Base-by-base conservation (phyloP, 2,113 vertebrate genomes). In the Budorcas taxicolor region DNA sequence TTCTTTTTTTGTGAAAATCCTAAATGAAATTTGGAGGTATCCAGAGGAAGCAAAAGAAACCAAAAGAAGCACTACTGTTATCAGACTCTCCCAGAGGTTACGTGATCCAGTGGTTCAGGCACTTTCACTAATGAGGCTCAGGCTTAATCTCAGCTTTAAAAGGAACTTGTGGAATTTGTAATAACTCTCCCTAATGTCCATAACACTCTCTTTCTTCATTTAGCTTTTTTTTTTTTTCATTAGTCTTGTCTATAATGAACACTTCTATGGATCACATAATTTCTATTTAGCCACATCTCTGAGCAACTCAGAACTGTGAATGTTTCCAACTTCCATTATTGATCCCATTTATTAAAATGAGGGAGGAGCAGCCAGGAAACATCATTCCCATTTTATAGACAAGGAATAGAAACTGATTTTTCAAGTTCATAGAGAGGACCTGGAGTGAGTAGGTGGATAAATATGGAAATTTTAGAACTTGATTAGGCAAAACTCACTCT, bases 61-160 rank as follows among this genome's bases (percentile, higher is more conserved):
- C 47, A 43, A 52, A 94, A 93, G 87, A 85, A 27, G 14, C 25
- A 31, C 8, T 53, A 29, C 81, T 21, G 52, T 60, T 31, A 4
- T 82, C 55, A 64, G 50, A 52, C 3, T 57, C 8, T 83, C 92
- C 53, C 60, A 64, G 97, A 97, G 97, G 27, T 84, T 91, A 83
- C 5, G 52, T 87, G 92, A 97, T 87, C 3, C 17, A 97, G 82
- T 80, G 81, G 50, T 93, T 91, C 45, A 94, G 94, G 53, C 81
- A 82, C 62, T 97, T 97, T 94, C 83, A n/a, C 67, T 96, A 97
- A 97, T 96, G 96, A 97, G 88, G 90, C 76, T 86, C 16, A 43
- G 52, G 60, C 71, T 95, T 96, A 91, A 94, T 93, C 78, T 90
- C 53, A 93, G 94, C 76, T 87, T 92, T 97, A 81, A 97, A 98